Conservation (phyloP, 2,113 vertebrate species). For the Zootoca vivipara region DNA sequence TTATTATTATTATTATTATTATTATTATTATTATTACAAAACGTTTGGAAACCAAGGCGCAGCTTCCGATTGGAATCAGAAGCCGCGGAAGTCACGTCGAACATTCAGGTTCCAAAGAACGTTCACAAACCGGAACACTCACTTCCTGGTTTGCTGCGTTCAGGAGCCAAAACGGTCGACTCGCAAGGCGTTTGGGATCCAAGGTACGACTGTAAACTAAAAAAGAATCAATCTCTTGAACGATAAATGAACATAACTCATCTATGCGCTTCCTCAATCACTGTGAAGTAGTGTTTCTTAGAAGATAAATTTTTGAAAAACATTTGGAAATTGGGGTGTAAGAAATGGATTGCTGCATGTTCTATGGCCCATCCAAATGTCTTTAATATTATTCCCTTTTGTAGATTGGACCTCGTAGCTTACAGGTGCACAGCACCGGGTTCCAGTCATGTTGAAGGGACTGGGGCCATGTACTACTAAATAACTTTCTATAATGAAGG, state of each 20-base stretch:
- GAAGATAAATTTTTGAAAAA: conserved; percentile 34
- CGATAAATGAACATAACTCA: conserved; percentile 1
- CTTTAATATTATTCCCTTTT: not conserved
- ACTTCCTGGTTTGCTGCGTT: too few species aligned
- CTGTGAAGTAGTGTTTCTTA: conserved; percentile 15
- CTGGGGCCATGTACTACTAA: not conserved
- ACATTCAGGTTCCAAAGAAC: too few species aligned
- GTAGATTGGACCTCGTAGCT: not conserved
- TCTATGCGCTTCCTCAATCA: not conserved
- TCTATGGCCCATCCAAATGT: not conserved
- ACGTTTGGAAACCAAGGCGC: too few species aligned
- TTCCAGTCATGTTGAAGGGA: not conserved
- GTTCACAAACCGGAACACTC: too few species aligned
- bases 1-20: too few species aligned
- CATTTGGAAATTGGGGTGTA: conserved; percentile 3
- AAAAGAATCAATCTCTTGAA: conserved; percentile 5
- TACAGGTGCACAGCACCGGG: too few species aligned
- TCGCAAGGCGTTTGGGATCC: too few species aligned
- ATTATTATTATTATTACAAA: too few species aligned
- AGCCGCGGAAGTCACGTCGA: too few species aligned
- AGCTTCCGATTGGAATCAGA: too few species aligned
- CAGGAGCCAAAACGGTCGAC: too few species aligned
- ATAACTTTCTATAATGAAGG: not conserved
- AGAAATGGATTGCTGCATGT: not conserved
- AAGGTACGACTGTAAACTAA: too few species aligned